Evolutionary conservation across 2,797 vertebrate species (phyloP), one percentile per base, ranked within the genome.

Genomic region (Esox masquinongy): DNA sequence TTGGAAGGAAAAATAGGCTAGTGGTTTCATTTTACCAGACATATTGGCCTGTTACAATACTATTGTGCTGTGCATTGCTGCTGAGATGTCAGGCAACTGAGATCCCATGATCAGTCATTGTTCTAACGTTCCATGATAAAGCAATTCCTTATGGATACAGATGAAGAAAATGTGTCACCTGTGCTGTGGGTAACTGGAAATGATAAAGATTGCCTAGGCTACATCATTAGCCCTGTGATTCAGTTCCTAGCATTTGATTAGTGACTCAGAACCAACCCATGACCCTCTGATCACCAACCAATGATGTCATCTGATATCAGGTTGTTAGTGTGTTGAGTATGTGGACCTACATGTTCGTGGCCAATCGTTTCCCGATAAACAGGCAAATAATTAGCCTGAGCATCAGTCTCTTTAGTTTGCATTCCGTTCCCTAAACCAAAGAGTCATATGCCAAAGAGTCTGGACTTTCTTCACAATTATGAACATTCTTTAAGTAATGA

Each of bases 261-360:
- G 85, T 91, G 56, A 61, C 83, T 87, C 74, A 70, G 77, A 82
- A 81, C 64, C 78, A 84, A 86, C 83, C 88, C 80, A 39, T 87
- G 86, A 72, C 84, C 86, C 82, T 71, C 69, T 68, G 24, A 79
- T 78, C 75, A 24, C 68, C 61, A 77, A 19, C 34, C 2, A 3
- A 36, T 91, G 89, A 90, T 79, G 78, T 92, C 88, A 89, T 39
- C 34, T 47, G 50, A 56, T 64, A 63, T 47, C 59, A 67, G 70
- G 66, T 15, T 70, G 36, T 36, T n/a, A 64, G 53, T 64, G n/a
- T 71, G n/a, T 53, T 43, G 0, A n/a, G 9, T 74, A 61, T 61
- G 22, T 61, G 22, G 9, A 24, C 22, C 24, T 59, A 15, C n/a
- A 22, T 47, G 29, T 15, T 16, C 24, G 17, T 51, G 29, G 39